Evolutionary conservation across 2,797 vertebrate genomes (phyloP), one percentile per base, ranked within the genome.

Genomic region (Heliangelus exortis): DNA sequence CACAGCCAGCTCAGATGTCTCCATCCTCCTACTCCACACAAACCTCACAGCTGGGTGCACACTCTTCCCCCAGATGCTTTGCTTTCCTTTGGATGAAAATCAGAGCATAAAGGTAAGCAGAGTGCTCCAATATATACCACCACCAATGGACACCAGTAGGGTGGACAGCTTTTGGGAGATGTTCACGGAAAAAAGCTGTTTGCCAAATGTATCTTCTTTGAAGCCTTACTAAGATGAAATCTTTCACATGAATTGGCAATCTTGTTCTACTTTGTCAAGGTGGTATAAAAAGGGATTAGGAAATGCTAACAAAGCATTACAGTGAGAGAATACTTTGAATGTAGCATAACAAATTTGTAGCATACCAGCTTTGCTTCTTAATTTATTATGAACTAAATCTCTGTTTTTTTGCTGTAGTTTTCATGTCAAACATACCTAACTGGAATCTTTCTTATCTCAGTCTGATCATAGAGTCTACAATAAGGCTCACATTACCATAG

Each of bases 191-290:
- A 84, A 29, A 76, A 33, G 22, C n/a, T 78, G 25, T 43, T 57
- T 66, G 19, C 10, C 55, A 76, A 51, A 66, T 19, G 25, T 54
- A 84, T 86, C 25, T 63, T 80, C 66, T 92, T 80, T 91, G 61
- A 90, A 84, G 53, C 26, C 28, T 67, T 83, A 61, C 50, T 47
- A 65, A 80, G n/a, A 57, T 66, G 72, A 83, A 91, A 83, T 65
- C 29, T 89, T 78, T 76, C 29, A 12, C 1, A 1, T 51, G 83
- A 83, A 84, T 39, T 79, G 45, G 57, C 33, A 82, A 76, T 57
- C 78, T 47, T 89, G 39, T 62, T 89, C 51, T 73, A 79, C 47
- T 84, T 86, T 91, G 78, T 80, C 78, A 91, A 80, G 68, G 92
- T 92, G 87, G 71, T 74, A 87, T 26, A 36, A 91, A 91, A 91